Conservation (phyloP, 2,888 invertebrate genomes). For the Phorcus lineatus region DNA sequence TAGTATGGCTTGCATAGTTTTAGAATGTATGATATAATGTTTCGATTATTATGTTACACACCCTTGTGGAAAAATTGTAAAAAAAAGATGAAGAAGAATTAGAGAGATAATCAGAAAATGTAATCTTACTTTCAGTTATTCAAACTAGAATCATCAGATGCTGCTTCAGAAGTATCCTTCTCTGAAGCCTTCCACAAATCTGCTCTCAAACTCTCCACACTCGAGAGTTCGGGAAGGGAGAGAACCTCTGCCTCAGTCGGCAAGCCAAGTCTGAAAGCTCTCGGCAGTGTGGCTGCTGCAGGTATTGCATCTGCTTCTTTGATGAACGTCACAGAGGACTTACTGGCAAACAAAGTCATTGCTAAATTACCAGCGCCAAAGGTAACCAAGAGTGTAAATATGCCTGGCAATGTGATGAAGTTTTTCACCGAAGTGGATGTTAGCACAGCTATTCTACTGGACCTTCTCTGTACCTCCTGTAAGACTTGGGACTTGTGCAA, state of each 20-base stretch:
- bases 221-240: constrained; percentile 33
- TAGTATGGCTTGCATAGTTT: too few species aligned
- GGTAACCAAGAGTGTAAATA: constrained; percentile 20
- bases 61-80: too few species aligned
- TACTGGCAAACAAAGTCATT: constrained; percentile 53
- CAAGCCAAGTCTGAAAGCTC: constrained; percentile 52
- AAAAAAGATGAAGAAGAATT: too few species aligned
- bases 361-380: constrained; percentile 40
- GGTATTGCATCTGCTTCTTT: constrained; percentile 67
- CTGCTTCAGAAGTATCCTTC: constrained; percentile 66
- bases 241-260: constrained; percentile 28
- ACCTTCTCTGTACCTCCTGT: constrained; percentile 65
- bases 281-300: constrained; percentile 69
- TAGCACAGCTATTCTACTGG: constrained; percentile 63
- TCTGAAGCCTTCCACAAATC: constrained; percentile 61
- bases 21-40: too few species aligned
- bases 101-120: not conserved
- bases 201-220: constrained; percentile 51
- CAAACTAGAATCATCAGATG: constrained; percentile 60
- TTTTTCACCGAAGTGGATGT: constrained; percentile 53
- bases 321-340: constrained; percentile 64
- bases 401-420: constrained; percentile 44
- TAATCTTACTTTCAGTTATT: constrained; percentile 60
- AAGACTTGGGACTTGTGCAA: constrained; percentile 64
- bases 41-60: too few species aligned